Conservation (phyloP, 2,797 vertebrate species). For the Tokudaia tokunoshimensis region DNA sequence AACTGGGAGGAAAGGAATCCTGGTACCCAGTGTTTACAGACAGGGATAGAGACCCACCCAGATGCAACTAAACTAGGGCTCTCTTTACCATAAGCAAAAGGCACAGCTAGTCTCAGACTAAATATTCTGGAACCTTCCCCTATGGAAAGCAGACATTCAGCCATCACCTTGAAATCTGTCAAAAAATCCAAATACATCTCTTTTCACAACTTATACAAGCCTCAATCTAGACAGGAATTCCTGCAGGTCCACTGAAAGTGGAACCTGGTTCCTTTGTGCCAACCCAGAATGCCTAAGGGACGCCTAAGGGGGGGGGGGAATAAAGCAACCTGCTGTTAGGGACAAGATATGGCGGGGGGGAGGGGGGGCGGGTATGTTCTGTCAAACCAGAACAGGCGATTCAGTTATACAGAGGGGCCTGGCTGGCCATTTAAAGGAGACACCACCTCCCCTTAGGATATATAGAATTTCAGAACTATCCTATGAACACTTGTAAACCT, state of each 20-base stretch:
- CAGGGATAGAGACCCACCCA: fast-evolving
- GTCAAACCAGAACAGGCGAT: conserved; percentile 48
- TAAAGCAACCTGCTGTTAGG: conserved; percentile 3
- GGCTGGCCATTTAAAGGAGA: neutral
- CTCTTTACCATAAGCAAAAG: neutral
- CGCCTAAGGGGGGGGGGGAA: neutral
- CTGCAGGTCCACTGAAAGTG: neutral
- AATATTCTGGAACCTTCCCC: neutral
- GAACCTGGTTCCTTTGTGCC: neutral
- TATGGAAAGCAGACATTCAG: neutral
- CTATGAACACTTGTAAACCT: neutral
- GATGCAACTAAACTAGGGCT: neutral
- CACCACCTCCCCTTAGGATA: neutral
- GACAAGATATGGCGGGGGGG: neutral
- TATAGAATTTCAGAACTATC: neutral
- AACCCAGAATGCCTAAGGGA: conserved; percentile 25
- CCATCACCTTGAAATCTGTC: neutral
- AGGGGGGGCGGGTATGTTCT: neutral
- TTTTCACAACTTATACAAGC: neutral
- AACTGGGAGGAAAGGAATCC: neutral
- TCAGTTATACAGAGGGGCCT: conserved; percentile 30
- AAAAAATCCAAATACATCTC: neutral
- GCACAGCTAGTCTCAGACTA: neutral
- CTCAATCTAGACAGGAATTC: conserved; percentile 1
- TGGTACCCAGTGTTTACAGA: neutral